Percentiles rank a stretch among this genome's conserved stretches.
Evolutionary conservation across 2,113 vertebrate genomes (phyloP).

Genomic region (Piprites chloris): DNA sequence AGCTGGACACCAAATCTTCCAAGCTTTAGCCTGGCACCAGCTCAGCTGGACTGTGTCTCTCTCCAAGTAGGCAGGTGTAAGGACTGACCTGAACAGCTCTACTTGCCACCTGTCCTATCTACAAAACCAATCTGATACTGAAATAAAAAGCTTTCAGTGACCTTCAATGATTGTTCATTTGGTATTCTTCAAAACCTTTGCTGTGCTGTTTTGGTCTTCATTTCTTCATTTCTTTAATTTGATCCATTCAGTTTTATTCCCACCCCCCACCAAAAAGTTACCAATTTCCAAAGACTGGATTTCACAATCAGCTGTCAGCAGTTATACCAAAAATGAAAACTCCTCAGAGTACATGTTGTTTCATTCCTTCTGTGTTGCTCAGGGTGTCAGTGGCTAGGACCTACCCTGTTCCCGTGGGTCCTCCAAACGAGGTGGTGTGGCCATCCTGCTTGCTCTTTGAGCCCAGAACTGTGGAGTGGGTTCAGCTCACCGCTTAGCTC

Average conservation of each 20-base stretch:
- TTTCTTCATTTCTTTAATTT: not conserved
- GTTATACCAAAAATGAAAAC: not conserved
- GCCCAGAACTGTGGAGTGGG: not conserved
- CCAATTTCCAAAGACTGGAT: not conserved
- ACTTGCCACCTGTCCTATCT: not conserved
- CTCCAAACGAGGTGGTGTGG: not conserved
- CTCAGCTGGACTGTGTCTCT: not conserved
- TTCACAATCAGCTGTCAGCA: not conserved
- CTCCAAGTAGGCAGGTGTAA: not conserved
- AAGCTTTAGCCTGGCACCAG: not conserved
- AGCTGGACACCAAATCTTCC: not conserved
- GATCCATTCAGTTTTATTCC: not conserved
- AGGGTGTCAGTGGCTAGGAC: not conserved
- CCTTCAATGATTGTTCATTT: not conserved
- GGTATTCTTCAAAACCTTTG: not conserved
- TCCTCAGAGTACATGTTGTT: not conserved
- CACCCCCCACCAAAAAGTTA: not conserved
- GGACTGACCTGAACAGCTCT: not conserved
- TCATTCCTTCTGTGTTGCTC: rapidly evolving
- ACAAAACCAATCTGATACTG: not conserved
- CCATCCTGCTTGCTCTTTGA: not conserved
- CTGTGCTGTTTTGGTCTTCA: not conserved
- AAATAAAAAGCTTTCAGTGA: not conserved
- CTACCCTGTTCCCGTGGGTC: not conserved
- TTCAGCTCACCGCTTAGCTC: not conserved